Base-by-base conservation (phyloP, 2,888 invertebrate species). In the Holacanthella duospinosa region DNA sequence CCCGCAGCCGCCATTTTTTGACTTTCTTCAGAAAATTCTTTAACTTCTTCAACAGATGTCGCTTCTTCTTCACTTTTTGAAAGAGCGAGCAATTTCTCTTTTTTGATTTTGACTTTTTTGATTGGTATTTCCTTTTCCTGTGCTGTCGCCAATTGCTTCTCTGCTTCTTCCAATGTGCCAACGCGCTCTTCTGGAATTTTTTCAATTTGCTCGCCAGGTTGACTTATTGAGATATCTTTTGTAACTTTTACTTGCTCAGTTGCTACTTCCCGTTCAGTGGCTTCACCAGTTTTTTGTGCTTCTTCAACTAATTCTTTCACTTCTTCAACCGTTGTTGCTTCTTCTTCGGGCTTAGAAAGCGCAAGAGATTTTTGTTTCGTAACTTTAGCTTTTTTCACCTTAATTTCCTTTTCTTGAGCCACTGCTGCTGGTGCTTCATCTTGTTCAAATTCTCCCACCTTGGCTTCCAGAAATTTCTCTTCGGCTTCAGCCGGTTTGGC, bases 381-480 rank as follows among this genome's bases (percentile, higher is more conserved):
- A 6, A 29, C 58, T 58, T 58, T 58, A 9, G 19, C 58, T 6
- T 58, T 58, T 43, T 58, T 58, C 4, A 58, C 36, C 29, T 4
- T 4, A 43, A 58, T 28, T 58, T 58, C 58, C 24, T 3, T 27
- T 24, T 58, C 58, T 3, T 6, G 6, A 3, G 58, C 58, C 4
- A 21, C 21, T 6, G 55, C 55, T 29, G 9, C 55, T 16, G 4
- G 9, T 27, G 9, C 4, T 55, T 29, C 55, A 4, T 55, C 27
- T 27, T 29, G 36, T 53, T 64, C 29, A 19, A 48, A 21, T 25
- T 56, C 29, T 3, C 36, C 55, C 4, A 56, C 44, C 36, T 65
- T 43, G 19, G 21, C 72, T 53, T 65, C 60, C 29, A 55, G 27
- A 16, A 66, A 21, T 28, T 79, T 73, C 74, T 79, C 74, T 72